Conservation (phyloP, 2,113 vertebrate species). For the Eleginops maclovinus region DNA sequence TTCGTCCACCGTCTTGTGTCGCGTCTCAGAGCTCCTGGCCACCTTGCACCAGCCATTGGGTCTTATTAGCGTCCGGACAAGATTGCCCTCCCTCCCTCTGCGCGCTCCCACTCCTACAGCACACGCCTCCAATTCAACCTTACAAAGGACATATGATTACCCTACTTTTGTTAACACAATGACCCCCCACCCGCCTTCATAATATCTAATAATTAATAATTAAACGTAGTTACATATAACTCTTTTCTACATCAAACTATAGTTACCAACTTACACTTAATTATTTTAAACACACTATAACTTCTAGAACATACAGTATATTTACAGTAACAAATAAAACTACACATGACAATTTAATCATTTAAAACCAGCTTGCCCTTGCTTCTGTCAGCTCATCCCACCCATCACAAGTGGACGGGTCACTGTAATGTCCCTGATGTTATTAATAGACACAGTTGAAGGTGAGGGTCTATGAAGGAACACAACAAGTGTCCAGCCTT, state of each 20-base stretch:
- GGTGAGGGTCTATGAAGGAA: constrained; percentile 67
- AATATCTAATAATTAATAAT: not conserved
- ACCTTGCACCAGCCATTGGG: constrained; percentile 82
- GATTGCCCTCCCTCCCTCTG: constrained; percentile 87
- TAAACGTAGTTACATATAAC: not conserved
- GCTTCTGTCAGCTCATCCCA: constrained; percentile 39
- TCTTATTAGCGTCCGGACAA: constrained; percentile 83
- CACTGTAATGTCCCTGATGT: constrained; percentile 26
- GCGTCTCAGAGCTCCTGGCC: constrained; percentile 75
- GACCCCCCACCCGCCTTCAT: not conserved
- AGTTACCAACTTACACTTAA: not conserved
- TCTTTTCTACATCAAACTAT: not conserved
- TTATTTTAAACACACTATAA: not conserved
- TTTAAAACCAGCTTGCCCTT: constrained; percentile 14
- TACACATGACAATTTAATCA: not conserved
- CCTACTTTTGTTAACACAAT: constrained; percentile 57
- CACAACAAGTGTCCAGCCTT: constrained; percentile 72
- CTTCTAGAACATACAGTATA: not conserved
- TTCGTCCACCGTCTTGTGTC: constrained; percentile 67
- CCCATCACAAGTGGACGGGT: not conserved
- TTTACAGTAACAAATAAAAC: not conserved
- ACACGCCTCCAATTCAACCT: constrained; percentile 82
- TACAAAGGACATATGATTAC: constrained; percentile 67
- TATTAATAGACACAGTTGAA: constrained; percentile 78
- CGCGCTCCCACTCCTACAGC: constrained; percentile 77